These are phyloP conservation scores for Neoscelio sp. DNA, from an alignment of 2,888 invertebrate genomes.

Conservation along the genomic window DNA sequence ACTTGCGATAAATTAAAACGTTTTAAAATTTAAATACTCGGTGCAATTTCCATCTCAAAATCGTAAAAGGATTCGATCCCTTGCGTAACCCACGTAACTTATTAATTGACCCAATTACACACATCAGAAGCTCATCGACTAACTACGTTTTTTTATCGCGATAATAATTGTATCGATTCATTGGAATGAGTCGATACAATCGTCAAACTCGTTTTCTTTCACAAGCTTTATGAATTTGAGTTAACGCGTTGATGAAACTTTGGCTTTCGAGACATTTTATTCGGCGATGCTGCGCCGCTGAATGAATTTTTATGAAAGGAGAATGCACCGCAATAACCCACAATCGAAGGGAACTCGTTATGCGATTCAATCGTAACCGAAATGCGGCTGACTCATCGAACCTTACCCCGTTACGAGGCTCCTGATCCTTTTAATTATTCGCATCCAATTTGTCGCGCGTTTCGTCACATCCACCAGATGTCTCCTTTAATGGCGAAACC, in stretches of 20 bases:
- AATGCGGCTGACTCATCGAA: slow-evolving; percentile 35
- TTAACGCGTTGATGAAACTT: slow-evolving; percentile 1
- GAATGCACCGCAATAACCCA: slow-evolving; percentile 8
- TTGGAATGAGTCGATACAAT: slow-evolving; percentile 22
- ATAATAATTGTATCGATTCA: slow-evolving; percentile 24
- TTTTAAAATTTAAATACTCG: too few species aligned
- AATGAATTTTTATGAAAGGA: slow-evolving; percentile 32
- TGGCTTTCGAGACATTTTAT: neutral
- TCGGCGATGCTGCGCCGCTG: neutral
- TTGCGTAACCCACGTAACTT: slow-evolving; percentile 35
- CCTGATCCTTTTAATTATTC: slow-evolving; percentile 58
- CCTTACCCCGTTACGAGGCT: neutral
- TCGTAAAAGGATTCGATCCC: slow-evolving; percentile 23
- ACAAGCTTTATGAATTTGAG: neutral
- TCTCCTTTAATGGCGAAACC: slow-evolving; percentile 53
- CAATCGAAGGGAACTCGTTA: neutral
- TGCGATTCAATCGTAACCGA: slow-evolving; percentile 4
- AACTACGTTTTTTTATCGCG: slow-evolving; percentile 13
- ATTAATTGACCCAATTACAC: slow-evolving; percentile 40
- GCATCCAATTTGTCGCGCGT: slow-evolving; percentile 57
- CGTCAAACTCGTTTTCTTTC: slow-evolving; percentile 2
- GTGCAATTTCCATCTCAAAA: neutral
- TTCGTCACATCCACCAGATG: slow-evolving; percentile 46
- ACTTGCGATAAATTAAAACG: too few species aligned
- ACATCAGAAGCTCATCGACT: too few species aligned